Percentiles rank a stretch among this genome's conserved stretches.
Evolutionary conservation across 2,797 vertebrate species (phyloP).

Genomic region (Myiothlypis chrysogaster): DNA sequence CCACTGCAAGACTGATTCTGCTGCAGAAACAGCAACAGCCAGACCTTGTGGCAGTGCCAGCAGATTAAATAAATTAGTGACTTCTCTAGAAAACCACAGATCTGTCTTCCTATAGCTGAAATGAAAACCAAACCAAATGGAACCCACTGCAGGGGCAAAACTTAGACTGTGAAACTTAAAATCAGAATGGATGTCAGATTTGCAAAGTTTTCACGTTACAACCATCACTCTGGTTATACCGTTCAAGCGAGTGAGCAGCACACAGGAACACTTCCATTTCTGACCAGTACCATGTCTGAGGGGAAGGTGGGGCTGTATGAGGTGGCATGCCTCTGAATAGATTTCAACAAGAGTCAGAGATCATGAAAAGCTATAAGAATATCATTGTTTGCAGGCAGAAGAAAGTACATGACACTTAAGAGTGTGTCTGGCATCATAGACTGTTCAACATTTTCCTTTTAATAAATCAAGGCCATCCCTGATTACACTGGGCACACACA

Average conservation of each 20-base stretch:
- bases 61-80: neutral
- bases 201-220: neutral
- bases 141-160: neutral
- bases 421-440: neutral
- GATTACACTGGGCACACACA: neutral
- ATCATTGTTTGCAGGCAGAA: neutral
- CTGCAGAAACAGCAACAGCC: neutral
- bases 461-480: neutral
- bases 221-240: neutral
- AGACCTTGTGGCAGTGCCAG: neutral
- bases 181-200: neutral
- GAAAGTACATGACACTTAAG: neutral
- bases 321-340: neutral
- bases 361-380: neutral
- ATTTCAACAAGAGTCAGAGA: neutral
- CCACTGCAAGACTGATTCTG: neutral
- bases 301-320: neutral
- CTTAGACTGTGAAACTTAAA: neutral
- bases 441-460: neutral
- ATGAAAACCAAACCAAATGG: neutral
- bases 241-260: accelerated
- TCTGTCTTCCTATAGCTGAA: neutral
- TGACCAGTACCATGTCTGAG: neutral
- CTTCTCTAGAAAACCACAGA: neutral
- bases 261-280: neutral